Evolutionary conservation across 2,797 vertebrate species (phyloP).

Genomic region (Mormyrus hasselquistii): DNA sequence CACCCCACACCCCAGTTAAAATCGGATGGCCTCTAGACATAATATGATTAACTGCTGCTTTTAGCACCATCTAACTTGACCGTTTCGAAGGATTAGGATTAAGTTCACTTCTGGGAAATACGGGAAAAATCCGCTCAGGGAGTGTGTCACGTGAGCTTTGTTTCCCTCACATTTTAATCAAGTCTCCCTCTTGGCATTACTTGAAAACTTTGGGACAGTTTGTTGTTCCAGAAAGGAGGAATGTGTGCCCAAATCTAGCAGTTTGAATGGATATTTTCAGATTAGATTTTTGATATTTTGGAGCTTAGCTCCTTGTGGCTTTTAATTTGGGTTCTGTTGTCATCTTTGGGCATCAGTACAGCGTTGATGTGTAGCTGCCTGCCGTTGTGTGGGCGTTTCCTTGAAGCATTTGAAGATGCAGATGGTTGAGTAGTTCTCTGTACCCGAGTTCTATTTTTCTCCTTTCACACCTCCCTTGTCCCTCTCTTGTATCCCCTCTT

Average conservation of each 20-base stretch:
- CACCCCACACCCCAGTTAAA: not conserved
- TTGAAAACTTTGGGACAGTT: not conserved
- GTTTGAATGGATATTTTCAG: not conserved
- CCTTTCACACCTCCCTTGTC: slow-evolving; percentile 19
- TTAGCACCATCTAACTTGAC: slow-evolving; percentile 16
- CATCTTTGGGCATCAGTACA: slow-evolving; percentile 22
- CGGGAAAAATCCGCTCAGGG: not conserved
- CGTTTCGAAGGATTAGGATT: not conserved
- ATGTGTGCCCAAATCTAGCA: not conserved
- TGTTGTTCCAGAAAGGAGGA: not conserved
- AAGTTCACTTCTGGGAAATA: not conserved
- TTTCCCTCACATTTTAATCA: not conserved
- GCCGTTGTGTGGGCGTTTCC: slow-evolving; percentile 34
- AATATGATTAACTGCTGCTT: not conserved
- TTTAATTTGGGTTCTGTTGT: slow-evolving; percentile 24
- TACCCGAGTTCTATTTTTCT: not conserved
- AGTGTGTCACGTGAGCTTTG: not conserved
- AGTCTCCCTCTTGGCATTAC: not conserved
- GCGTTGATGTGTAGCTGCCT: slow-evolving; percentile 33
- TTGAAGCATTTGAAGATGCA: slow-evolving; percentile 34
- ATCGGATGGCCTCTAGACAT: not conserved
- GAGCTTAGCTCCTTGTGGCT: not conserved
- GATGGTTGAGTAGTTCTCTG: not conserved
- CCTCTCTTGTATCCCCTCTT: slow-evolving; percentile 32
- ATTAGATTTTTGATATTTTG: slow-evolving; percentile 21